phyloP scores from a whole-genome alignment of 2,888 invertebrate genomes.

The Amphipyra tragopoginis region DNA sequence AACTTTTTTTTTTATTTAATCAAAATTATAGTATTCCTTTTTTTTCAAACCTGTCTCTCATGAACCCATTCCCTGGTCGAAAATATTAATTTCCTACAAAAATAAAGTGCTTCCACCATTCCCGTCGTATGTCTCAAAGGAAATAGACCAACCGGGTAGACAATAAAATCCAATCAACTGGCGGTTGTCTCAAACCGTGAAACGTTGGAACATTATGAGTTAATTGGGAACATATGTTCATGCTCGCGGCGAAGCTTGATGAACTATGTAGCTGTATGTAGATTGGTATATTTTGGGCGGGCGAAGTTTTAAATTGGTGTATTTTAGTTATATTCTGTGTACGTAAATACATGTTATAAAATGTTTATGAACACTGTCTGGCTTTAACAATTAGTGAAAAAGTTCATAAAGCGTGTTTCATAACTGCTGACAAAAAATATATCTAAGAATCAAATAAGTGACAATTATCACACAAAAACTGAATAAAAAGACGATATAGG shows the following conservation, averaged over 20 bases:
- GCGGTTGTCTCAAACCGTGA: constrained; percentile 72
- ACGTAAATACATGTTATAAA: too few species aligned
- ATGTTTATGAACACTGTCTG: too few species aligned
- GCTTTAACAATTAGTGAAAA: too few species aligned
- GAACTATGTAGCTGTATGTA: constrained; percentile 40
- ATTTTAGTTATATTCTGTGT: too few species aligned
- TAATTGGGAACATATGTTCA: constrained; percentile 83
- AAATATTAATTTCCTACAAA: neutral
- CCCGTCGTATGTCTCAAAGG: constrained; percentile 53
- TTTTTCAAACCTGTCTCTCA: too few species aligned
- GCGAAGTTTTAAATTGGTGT: neutral
- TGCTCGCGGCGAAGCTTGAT: constrained; percentile 22
- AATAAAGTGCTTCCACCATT: constrained; percentile 4
- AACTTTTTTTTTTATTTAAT: too few species aligned
- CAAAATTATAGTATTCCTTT: too few species aligned
- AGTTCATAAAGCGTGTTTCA: too few species aligned
- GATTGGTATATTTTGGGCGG: neutral
- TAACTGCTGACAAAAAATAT: too few species aligned
- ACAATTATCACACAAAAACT: too few species aligned
- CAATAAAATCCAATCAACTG: constrained; percentile 87
- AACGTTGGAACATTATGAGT: constrained; percentile 74
- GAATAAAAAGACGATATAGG: too few species aligned
- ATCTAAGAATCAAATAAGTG: too few species aligned
- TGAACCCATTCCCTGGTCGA: neutral
- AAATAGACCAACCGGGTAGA: constrained; percentile 81